Conservation (phyloP, 2,888 invertebrate genomes). For the Cerastoderma edule region DNA sequence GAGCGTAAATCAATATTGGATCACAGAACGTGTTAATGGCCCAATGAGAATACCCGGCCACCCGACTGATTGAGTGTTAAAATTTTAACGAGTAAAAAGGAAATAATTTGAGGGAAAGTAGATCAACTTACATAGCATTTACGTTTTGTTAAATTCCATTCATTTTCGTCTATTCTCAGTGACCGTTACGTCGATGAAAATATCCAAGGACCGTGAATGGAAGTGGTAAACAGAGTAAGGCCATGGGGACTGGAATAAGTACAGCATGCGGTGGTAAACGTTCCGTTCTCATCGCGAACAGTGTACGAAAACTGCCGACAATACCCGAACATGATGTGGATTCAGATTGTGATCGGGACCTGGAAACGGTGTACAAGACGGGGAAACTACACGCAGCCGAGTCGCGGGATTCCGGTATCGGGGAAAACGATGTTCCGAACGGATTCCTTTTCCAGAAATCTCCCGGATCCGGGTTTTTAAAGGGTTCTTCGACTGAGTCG, state of each 20-base stretch:
- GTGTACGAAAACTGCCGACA: conserved; percentile 61
- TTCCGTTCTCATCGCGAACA: conserved; percentile 65
- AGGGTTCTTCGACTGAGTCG: conserved; percentile 43
- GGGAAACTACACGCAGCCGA: conserved; percentile 67
- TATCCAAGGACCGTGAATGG: not conserved
- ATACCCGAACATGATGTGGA: conserved; percentile 58
- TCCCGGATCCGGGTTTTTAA: conserved; percentile 40
- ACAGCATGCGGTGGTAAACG: conserved; percentile 62
- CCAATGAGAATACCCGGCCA: conserved; percentile 19
- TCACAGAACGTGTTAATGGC: conserved; percentile 14
- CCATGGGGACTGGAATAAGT: conserved; percentile 68
- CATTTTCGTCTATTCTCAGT: conserved; percentile 6
- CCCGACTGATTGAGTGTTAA: conserved; percentile 12
- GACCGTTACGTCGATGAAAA: not conserved
- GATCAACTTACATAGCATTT: no score
- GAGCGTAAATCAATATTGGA: conserved; percentile 26
- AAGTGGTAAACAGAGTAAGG: not conserved
- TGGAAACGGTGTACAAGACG: conserved; percentile 50
- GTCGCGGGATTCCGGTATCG: conserved; percentile 69
- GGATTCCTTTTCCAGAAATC: conserved; percentile 43
- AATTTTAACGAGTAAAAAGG: not conserved
- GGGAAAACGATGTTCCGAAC: conserved; percentile 67
- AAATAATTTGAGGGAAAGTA: no score
- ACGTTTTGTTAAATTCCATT: not conserved
- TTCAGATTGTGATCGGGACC: conserved; percentile 50